Evolutionary conservation across 2,113 vertebrate genomes (phyloP).

Genomic region (Calonectris borealis): DNA sequence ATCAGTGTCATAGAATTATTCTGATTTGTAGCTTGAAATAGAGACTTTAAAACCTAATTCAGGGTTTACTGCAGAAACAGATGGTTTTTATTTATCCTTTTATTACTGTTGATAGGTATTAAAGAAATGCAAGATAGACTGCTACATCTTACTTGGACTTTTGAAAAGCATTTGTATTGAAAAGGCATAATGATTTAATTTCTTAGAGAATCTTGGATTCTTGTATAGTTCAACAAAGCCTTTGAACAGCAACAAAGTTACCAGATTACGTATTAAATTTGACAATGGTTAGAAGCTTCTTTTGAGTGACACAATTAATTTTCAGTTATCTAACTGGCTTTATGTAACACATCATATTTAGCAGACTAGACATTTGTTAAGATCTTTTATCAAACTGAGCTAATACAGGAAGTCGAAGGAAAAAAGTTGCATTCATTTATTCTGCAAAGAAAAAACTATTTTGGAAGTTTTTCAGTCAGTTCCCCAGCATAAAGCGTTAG

Average conservation of each 20-base stretch:
- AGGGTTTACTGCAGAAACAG: neutral
- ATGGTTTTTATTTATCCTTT: conserved; percentile 11
- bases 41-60: neutral
- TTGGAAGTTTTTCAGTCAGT: neutral
- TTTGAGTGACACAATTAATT: neutral
- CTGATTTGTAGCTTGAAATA: neutral
- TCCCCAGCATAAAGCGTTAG: neutral
- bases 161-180: neutral
- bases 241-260: neutral
- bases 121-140: neutral
- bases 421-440: neutral
- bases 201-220: conserved; percentile 1
- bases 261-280: conserved; percentile 21
- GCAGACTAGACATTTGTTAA: neutral
- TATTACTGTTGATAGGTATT: neutral
- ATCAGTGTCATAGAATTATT: neutral
- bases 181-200: conserved; percentile 20
- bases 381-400: conserved; percentile 28
- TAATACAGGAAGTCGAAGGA: neutral
- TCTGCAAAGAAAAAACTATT: neutral
- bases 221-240: neutral
- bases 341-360: neutral
- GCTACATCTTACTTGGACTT: conserved; percentile 11
- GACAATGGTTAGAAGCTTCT: conserved; percentile 21
- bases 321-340: neutral